phyloP scores from a whole-genome alignment of 2,113 vertebrate species.

The Vireo altiloquus region DNA sequence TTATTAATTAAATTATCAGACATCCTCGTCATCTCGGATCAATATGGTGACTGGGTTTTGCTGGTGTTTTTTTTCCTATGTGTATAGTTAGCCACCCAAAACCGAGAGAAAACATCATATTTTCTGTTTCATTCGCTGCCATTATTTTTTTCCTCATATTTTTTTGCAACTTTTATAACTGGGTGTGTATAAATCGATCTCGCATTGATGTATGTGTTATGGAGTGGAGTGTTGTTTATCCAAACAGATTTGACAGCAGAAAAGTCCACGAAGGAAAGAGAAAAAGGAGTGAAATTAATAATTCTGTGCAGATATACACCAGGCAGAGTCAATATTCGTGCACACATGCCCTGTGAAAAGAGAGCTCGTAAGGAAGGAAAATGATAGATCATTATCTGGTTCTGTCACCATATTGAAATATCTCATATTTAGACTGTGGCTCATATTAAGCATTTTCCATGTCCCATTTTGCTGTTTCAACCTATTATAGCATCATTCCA shows the following conservation, averaged over 20 bases:
- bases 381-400: background rate
- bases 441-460: background rate
- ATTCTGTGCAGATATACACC: background rate
- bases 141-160: constrained; percentile 1
- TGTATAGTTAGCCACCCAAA: constrained; percentile 30
- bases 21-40: background rate
- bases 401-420: constrained; percentile 43
- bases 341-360: background rate
- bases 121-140: constrained; percentile 48
- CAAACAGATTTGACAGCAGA: constrained; percentile 25
- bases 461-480: background rate
- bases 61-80: constrained; percentile 29
- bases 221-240: constrained; percentile 65
- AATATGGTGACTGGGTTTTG: background rate
- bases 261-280: background rate
- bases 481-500: background rate
- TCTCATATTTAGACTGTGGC: background rate
- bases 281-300: background rate
- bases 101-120: constrained; percentile 11
- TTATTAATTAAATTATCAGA: background rate
- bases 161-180: constrained; percentile 12
- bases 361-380: background rate
- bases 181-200: background rate
- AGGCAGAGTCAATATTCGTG: background rate
- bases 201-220: background rate